A percentile compares a stretch with the other conserved stretches of the same genome.
These are phyloP conservation scores for Paramuricea clavata DNA, from an alignment of 92 coral and sea anemone species.

Conservation along the genomic window DNA sequence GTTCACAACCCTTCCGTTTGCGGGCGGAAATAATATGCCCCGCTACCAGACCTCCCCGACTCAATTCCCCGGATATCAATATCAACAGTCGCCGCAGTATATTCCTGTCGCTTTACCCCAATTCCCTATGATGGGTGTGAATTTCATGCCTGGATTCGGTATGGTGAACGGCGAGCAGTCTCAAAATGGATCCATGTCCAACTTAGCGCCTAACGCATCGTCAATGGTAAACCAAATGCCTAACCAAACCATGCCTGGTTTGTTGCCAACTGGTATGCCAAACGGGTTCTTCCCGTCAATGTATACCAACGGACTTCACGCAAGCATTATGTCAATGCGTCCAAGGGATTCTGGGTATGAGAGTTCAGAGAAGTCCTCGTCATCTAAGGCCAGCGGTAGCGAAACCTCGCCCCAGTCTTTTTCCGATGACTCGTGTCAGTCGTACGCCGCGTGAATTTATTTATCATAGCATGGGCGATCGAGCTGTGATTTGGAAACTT, in stretches of 20 bases:
- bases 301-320: constrained; percentile 35
- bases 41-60: constrained; percentile 70
- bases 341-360: constrained; percentile 45
- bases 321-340: constrained; percentile 33
- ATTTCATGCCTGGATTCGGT: constrained; percentile 31
- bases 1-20: constrained; percentile 32
- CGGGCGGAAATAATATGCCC: constrained; percentile 20
- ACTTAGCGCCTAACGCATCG: neutral
- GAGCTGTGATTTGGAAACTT: no score
- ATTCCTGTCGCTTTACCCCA: constrained; percentile 83
- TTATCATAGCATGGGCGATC: no score
- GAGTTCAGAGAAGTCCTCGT: constrained; percentile 8
- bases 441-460: constrained; percentile 2
- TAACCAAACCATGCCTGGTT: neutral
- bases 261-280: neutral
- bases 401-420: constrained; percentile 23
- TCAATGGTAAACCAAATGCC: constrained; percentile 1
- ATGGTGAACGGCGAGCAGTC: constrained; percentile 27
- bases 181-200: neutral
- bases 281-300: constrained; percentile 33
- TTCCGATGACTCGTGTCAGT: constrained; percentile 42
- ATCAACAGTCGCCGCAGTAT: constrained; percentile 88
- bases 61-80: constrained; percentile 83
- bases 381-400: neutral
- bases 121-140: constrained; percentile 34